These are phyloP conservation scores for Glaucomys volans DNA, from an alignment of 2,113 vertebrate species.

Conservation along the genomic window DNA sequence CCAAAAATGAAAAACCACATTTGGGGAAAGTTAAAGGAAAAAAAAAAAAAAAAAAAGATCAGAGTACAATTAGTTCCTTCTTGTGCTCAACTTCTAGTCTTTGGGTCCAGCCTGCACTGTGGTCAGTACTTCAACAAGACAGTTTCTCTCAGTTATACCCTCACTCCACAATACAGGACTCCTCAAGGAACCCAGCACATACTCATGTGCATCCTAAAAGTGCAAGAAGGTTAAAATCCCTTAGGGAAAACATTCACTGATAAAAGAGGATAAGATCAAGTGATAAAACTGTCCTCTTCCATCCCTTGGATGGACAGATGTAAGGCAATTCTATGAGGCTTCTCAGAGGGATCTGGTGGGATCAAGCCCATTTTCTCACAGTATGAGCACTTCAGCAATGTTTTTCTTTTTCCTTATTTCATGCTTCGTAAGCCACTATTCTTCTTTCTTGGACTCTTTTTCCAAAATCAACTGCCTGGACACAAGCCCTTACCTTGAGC, in stretches of 20 bases:
- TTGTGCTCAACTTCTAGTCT: neutral
- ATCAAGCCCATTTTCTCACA: neutral
- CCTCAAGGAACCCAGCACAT: neutral
- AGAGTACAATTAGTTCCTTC: neutral
- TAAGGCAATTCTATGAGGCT: neutral
- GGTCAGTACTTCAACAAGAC: neutral
- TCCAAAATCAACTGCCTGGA: neutral
- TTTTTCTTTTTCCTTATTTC: neutral
- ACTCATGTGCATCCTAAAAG: neutral
- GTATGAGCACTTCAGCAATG: neutral
- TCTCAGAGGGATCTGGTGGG: neutral
- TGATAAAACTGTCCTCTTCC: neutral
- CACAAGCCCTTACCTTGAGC: neutral
- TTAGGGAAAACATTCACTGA: neutral
- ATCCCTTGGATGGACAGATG: neutral
- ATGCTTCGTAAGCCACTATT: neutral
- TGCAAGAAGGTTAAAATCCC: neutral
- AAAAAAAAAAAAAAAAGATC: neutral
- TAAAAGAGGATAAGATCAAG: neutral
- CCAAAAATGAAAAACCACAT: neutral
- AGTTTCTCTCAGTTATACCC: fast-evolving
- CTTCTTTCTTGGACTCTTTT: neutral
- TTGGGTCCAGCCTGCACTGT: fast-evolving
- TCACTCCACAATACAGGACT: neutral
- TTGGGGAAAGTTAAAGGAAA: neutral